Evolutionary conservation across 2,797 vertebrate genomes (phyloP), one percentile per base, ranked within the genome.

Genomic region (Okamejei kenojei): DNA sequence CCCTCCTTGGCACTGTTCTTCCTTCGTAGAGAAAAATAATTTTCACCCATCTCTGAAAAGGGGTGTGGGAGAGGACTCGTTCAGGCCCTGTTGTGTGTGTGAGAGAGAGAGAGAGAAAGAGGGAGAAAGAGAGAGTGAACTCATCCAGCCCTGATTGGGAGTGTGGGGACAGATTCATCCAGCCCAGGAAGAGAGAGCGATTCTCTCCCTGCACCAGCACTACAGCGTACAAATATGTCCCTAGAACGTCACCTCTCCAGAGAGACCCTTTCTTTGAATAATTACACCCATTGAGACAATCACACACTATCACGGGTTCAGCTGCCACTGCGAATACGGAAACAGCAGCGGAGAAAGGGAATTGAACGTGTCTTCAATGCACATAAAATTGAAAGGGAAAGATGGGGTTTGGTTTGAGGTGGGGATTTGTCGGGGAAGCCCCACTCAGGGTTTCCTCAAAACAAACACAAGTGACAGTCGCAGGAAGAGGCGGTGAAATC

Each of bases 341-440:
- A 79, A 1, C 7, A 0, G 13, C 15, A 29, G 5, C 29, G 6
- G 15, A n/a, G 7, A 86, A n/a, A 86, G 61, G 82, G 32, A 86
- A 63, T 86, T n/a, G 58, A 86, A 86, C 61, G 6, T 58, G 29
- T 9, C 10, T 17, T 84, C 45, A 73, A 73, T 21, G 71, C n/a
- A 29, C 74, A 29, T 8, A 86, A 86, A 86, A 29, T 19, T 19
- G 82, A 86, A 63, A 86, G 82, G 58, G 81, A 82, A 82, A 82
- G 54, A 54, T 26, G n/a, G 82, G 38, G 5, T 86, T 15, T 32
- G 82, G 29, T 32, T 65, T 65, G 82, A 32, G 29, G 15, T 32
- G 61, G 5, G 7, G n/a, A 19, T 17, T 13, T 17, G 13, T 86
- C 0, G 29, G 58, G 82, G 61, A 86, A 86, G 9, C 29, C 58